These are phyloP conservation scores for Hypotaenidia okinawae DNA, from an alignment of 2,797 vertebrate species.

Conservation along the genomic window DNA sequence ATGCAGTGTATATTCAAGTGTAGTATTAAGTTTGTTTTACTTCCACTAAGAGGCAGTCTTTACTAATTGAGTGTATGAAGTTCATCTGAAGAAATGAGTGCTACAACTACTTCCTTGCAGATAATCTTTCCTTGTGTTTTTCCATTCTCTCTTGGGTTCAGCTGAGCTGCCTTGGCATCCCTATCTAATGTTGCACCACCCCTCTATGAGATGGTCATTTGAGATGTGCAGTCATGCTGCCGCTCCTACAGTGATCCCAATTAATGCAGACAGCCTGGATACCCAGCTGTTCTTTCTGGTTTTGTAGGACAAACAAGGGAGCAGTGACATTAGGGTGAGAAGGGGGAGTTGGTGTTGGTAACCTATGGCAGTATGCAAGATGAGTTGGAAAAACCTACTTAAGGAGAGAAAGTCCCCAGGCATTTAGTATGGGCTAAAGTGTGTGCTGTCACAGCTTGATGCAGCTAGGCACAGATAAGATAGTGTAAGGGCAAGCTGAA, in stretches of 20 bases:
- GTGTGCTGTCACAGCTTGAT: background rate
- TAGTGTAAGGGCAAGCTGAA: background rate
- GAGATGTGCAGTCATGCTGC: background rate
- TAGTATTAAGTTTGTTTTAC: background rate
- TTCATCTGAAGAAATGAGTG: background rate
- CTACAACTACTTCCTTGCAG: background rate
- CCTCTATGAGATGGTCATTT: rapidly evolving
- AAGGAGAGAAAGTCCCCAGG: background rate
- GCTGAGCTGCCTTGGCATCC: background rate
- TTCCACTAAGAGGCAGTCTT: background rate
- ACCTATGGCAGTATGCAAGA: background rate
- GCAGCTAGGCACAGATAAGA: background rate
- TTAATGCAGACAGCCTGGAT: background rate
- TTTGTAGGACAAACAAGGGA: background rate
- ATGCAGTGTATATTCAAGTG: background rate
- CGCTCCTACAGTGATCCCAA: background rate
- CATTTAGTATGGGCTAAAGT: background rate
- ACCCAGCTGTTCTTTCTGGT: background rate
- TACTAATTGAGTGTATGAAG: background rate
- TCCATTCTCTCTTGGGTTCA: background rate
- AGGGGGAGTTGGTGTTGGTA: background rate
- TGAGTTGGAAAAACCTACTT: background rate
- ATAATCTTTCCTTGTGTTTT: background rate
- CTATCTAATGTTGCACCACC: background rate
- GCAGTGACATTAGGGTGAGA: background rate